Evolutionary conservation across 2,888 invertebrate species (phyloP), one percentile per base, ranked within the genome.

Genomic region (Mellilla xanthometata): DNA sequence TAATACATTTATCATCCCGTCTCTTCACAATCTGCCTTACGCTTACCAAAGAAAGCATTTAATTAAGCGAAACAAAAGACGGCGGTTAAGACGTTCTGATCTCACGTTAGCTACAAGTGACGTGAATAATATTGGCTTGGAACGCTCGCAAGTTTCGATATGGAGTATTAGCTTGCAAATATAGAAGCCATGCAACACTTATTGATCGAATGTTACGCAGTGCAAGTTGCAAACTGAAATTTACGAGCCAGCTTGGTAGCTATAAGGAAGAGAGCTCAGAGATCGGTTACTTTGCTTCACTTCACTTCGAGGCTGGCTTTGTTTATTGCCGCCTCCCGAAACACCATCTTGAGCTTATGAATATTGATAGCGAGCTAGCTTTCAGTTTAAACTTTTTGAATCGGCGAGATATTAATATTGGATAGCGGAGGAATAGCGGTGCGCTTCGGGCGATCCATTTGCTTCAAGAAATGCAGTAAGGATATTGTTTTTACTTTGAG

Each of bases 161-260:
- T 81, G 77, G 80, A 74, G 70, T 86, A 87, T 89, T 85, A 87
- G 75, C 79, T 86, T 82, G 85, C 85, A 87, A 86, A 86, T 86
- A 87, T 81, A 79, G 86, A 88, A 82, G 68, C 88, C 85, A 75
- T 88, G 87, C 84, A 88, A 84, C 72, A 76, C 79, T 78, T 86
- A 88, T 87, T 87, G 87, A 88, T 88, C 87, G 82, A 85, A 83
- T 79, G 81, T 80, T 83, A 72, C 76, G 72, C 76, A 71, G 68
- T 81, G 82, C 85, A 83, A 88, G 73, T 88, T 87, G 78, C 80
- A 85, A 88, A 86, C 84, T 83, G 77, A 81, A 87, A 88, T 88
- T 88, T 87, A 88, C 82, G 88, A 79, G 77, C 53, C 42, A 41
- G 47, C 36, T 56, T 43, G 41, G 71, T 65, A 66, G 65, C 66